Evolutionary conservation across 2,113 vertebrate genomes (phyloP).

Genomic region (Hucho hucho): DNA sequence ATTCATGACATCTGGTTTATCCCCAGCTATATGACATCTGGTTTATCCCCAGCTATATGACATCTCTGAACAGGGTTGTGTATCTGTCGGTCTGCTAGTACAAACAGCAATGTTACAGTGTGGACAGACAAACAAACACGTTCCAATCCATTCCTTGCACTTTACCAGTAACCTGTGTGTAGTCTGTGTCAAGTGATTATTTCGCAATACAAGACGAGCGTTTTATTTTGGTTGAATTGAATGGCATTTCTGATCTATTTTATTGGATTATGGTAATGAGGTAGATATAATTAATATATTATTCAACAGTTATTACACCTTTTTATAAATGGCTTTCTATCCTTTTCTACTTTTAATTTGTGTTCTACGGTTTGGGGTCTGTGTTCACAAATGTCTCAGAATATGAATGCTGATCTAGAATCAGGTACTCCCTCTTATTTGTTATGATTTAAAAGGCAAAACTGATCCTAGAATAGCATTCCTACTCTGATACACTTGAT

Average conservation of each 20-base stretch:
- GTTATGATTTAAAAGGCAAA: too few relatives aligned
- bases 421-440: too few relatives aligned
- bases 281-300: conserved; percentile 14
- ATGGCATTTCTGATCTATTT: conserved; percentile 15
- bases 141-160: conserved; percentile 54
- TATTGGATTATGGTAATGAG: conserved; percentile 25
- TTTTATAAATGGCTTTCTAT: conserved; percentile 23
- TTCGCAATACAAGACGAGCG: conserved; percentile 38
- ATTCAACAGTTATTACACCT: conserved; percentile 24
- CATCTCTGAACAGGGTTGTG: conserved; percentile 43
- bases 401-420: too few relatives aligned
- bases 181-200: conserved; percentile 64
- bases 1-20: conserved; percentile 34
- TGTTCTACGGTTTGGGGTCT: conserved; percentile 27
- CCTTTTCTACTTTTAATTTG: conserved; percentile 28
- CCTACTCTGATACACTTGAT: too few relatives aligned
- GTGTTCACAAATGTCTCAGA: conserved; percentile 21
- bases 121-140: background rate
- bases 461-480: too few relatives aligned
- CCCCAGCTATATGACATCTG: conserved; percentile 51
- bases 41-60: conserved; percentile 56
- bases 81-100: background rate
- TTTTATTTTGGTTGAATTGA: conserved; percentile 7
- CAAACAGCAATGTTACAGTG: background rate
- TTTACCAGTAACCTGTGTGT: conserved; percentile 68